These are phyloP conservation scores for Apodemus sylvaticus DNA, from an alignment of 2,113 vertebrate genomes.

Conservation along the genomic window DNA sequence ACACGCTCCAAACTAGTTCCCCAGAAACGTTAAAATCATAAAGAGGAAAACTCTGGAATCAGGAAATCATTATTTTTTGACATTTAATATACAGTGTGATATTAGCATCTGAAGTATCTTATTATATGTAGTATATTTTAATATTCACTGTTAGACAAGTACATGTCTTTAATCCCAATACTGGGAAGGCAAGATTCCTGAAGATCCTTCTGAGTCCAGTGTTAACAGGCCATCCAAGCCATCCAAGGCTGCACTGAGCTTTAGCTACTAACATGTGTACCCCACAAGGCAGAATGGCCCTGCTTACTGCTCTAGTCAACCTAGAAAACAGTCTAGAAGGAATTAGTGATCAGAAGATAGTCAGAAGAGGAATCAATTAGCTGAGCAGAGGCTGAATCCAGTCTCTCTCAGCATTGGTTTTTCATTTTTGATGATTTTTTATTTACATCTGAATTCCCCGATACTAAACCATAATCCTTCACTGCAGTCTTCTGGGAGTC, in stretches of 20 bases:
- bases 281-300: neutral
- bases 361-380: neutral
- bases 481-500: neutral
- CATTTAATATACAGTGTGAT: conserved; percentile 3
- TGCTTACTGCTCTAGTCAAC: neutral
- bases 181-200: neutral
- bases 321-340: neutral
- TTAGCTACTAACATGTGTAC: neutral
- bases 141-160: neutral
- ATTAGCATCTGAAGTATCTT: neutral
- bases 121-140: neutral
- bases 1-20: neutral
- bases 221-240: neutral
- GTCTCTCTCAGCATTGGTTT: neutral
- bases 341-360: neutral
- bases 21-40: conserved; percentile 44
- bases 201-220: neutral
- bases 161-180: neutral
- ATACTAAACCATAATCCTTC: neutral
- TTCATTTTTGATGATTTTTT: neutral
- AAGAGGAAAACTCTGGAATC: neutral
- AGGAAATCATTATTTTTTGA: neutral
- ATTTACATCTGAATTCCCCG: neutral
- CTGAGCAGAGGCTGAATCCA: neutral
- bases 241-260: neutral